These are phyloP conservation scores for Schrankia costaestrigalis DNA, from an alignment of 2,888 invertebrate genomes.

Conservation along the genomic window DNA sequence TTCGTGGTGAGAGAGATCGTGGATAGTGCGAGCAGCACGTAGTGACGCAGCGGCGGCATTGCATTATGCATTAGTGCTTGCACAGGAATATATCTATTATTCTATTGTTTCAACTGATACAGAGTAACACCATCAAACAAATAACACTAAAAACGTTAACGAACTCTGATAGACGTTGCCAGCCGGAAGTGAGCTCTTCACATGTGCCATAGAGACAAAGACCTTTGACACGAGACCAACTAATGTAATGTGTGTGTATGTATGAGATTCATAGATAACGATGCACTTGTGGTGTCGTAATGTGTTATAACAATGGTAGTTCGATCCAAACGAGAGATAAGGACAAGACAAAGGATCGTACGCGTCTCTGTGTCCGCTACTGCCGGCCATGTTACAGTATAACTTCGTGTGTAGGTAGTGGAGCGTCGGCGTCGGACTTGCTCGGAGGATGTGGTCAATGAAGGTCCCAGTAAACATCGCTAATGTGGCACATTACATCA, in stretches of 20 bases:
- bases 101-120: conserved; percentile 1
- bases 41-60: too few relatives aligned
- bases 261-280: conserved; percentile 4
- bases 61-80: conserved; percentile 6
- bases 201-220: conserved; percentile 18
- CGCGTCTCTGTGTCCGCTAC: too few relatives aligned
- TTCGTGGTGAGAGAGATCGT: too few relatives aligned
- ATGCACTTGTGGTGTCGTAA: conserved; percentile 1
- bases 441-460: conserved; percentile 43
- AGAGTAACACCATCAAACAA: conserved; percentile 1
- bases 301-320: not conserved
- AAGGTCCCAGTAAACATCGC: conserved; percentile 20
- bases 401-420: conserved; percentile 3
- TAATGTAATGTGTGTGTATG: conserved; percentile 1
- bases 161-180: conserved; percentile 15
- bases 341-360: conserved; percentile 1
- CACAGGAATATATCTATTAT: conserved; percentile 4
- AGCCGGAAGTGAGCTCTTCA: conserved; percentile 15
- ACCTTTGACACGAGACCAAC: conserved; percentile 17
- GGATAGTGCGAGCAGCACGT: too few relatives aligned
- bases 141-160: conserved; percentile 14
- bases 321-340: conserved; percentile 3
- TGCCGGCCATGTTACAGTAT: too few relatives aligned
- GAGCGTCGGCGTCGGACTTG: conserved; percentile 20
- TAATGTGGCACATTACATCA: conserved; percentile 37